phyloP scores from a whole-genome alignment of 2,797 vertebrate genomes.

The Mormyrops boulengeri region DNA sequence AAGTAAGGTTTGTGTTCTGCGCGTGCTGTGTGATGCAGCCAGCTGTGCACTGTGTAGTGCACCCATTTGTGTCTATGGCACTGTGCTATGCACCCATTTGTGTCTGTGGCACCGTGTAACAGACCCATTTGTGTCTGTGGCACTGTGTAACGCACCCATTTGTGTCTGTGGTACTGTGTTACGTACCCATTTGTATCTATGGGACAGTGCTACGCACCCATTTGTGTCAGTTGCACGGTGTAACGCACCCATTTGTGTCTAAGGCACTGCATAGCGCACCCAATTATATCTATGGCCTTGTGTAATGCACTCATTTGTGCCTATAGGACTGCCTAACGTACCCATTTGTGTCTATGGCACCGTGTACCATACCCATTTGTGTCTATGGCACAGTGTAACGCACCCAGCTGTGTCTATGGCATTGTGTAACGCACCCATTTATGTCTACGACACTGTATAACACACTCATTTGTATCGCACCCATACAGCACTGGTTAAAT shows the following conservation, averaged over 20 bases:
- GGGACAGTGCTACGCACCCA: neutral
- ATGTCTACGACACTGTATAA: neutral
- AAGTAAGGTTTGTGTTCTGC: neutral
- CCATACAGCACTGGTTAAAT: neutral
- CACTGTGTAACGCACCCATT: neutral
- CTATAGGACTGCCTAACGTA: too few species aligned
- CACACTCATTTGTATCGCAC: too few species aligned
- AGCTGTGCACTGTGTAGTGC: slow-evolving; percentile 31
- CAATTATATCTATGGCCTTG: too few species aligned
- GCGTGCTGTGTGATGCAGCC: neutral
- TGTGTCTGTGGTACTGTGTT: neutral
- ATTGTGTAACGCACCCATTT: slow-evolving; percentile 32
- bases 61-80: slow-evolving; percentile 82
- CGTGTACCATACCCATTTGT: too few species aligned
- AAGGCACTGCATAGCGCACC: too few species aligned
- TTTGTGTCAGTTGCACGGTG: neutral
- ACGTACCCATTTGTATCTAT: slow-evolving; percentile 67
- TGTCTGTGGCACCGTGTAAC: neutral
- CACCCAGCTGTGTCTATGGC: neutral
- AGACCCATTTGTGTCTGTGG: slow-evolving; percentile 86
- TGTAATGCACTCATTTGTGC: slow-evolving; percentile 66
- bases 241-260: too few species aligned
- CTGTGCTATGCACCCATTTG: too few species aligned
- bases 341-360: too few species aligned
- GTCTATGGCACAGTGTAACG: too few species aligned